phyloP scores from a whole-genome alignment of 2,888 invertebrate species.

The Watsonalla cultraria region DNA sequence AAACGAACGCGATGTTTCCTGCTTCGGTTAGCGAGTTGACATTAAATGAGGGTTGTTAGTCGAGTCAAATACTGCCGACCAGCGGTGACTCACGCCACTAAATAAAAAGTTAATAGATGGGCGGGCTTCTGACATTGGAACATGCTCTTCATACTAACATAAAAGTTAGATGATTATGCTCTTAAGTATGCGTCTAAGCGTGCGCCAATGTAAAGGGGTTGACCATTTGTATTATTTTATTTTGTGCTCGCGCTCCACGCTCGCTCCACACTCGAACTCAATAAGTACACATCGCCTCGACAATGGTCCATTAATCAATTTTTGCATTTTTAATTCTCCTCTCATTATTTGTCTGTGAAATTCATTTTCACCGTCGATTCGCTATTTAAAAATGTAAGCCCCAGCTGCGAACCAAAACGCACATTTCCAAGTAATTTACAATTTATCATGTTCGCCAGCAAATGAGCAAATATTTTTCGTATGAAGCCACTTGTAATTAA shows the following conservation, averaged over 20 bases:
- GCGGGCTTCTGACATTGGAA: too few species aligned
- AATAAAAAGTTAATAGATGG: too few species aligned
- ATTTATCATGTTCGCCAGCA: constrained; percentile 71
- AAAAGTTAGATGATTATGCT: too few species aligned
- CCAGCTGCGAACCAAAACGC: constrained; percentile 50
- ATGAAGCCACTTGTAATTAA: constrained; percentile 71
- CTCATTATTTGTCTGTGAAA: constrained; percentile 74
- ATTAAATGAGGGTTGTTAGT: constrained; percentile 10
- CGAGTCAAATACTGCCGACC: constrained; percentile 15
- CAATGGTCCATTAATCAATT: constrained; percentile 74
- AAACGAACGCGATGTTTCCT: constrained; percentile 1
- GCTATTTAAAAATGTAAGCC: constrained; percentile 68
- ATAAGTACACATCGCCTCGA: constrained; percentile 64
- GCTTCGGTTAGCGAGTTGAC: constrained; percentile 1
- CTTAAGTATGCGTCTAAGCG: too few species aligned
- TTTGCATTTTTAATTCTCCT: constrained; percentile 75
- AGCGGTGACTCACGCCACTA: constrained; percentile 16
- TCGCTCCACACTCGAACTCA: constrained; percentile 35
- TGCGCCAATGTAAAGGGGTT: too few species aligned
- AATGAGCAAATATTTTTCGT: constrained; percentile 74
- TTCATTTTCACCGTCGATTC: constrained; percentile 63
- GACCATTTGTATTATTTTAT: too few species aligned
- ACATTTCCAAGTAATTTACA: constrained; percentile 75
- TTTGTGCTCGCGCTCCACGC: too few species aligned
- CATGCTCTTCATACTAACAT: too few species aligned